Conservation (phyloP, 2,113 vertebrate genomes). For the Pluvianellus socialis region DNA sequence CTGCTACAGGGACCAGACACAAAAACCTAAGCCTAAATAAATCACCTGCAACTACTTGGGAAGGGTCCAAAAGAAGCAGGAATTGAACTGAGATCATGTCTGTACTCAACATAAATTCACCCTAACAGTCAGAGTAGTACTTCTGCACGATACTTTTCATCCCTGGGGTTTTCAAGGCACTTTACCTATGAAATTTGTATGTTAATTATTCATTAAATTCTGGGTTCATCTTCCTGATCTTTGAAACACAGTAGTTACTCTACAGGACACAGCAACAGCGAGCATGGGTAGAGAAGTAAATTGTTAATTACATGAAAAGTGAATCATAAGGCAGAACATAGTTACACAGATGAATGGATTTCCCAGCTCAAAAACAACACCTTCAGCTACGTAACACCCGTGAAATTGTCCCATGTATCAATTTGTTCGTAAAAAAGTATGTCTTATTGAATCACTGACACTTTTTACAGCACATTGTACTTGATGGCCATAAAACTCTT, state of each 20-base stretch:
- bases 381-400: background rate
- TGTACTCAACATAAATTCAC: background rate
- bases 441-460: background rate
- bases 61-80: background rate
- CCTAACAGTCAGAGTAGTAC: background rate
- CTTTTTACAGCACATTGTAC: background rate
- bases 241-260: background rate
- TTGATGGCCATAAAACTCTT: background rate
- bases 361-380: background rate
- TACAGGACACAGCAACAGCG: background rate
- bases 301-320: background rate
- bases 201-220: slow-evolving; percentile 4
- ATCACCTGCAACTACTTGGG: background rate
- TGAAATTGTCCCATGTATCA: background rate
- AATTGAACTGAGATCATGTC: slow-evolving; percentile 23
- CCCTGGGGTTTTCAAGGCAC: background rate
- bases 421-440: background rate
- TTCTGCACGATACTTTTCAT: background rate
- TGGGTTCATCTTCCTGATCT: background rate
- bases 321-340: background rate
- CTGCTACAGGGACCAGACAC: background rate
- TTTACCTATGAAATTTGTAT: background rate
- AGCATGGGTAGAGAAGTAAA: background rate
- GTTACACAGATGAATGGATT: background rate
- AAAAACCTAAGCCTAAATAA: background rate